Evolutionary conservation across 2,888 invertebrate genomes (phyloP).

Genomic region (Ecdyonurus torrentis): DNA sequence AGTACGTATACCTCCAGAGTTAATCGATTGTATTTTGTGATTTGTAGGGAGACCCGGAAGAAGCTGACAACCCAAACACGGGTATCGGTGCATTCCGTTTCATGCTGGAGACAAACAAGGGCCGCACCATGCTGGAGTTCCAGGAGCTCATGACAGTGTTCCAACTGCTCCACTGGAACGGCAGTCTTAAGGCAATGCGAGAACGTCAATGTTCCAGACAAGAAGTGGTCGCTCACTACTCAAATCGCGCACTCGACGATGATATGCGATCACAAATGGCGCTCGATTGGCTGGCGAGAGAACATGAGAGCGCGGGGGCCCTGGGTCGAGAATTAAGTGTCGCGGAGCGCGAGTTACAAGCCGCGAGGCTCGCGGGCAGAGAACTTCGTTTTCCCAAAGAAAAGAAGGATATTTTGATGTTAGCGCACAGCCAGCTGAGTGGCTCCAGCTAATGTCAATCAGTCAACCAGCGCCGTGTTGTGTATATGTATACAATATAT

Average conservation of each 20-base stretch:
- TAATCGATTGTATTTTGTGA: slow-evolving; percentile 3
- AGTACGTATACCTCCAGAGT: background rate
- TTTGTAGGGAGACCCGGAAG: slow-evolving; percentile 23
- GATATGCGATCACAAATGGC: slow-evolving; percentile 96
- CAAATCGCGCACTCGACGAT: slow-evolving; percentile 79
- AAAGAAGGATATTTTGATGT: slow-evolving; percentile 82
- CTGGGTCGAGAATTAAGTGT: slow-evolving; percentile 64
- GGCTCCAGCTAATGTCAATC: slow-evolving; percentile 9
- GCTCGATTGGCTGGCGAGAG: slow-evolving; percentile 80
- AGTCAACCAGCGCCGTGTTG: background rate
- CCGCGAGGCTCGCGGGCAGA: slow-evolving; percentile 71
- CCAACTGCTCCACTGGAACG: slow-evolving; percentile 91
- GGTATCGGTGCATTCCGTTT: slow-evolving; percentile 53
- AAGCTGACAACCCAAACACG: slow-evolving; percentile 47
- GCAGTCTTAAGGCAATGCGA: slow-evolving; percentile 69
- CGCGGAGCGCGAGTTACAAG: slow-evolving; percentile 73
- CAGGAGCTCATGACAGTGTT: slow-evolving; percentile 97
- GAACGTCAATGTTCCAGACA: slow-evolving; percentile 88
- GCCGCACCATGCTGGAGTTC: slow-evolving; percentile 86
- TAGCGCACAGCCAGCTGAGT: slow-evolving; percentile 66
- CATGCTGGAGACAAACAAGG: slow-evolving; percentile 44
- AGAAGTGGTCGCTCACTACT: slow-evolving; percentile 85
- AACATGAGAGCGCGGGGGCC: slow-evolving; percentile 52
- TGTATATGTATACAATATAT: too few species aligned
- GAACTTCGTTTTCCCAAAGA: slow-evolving; percentile 90